A percentile compares a stretch with the other conserved stretches of the same genome.
Conservation (phyloP, 2,113 vertebrate genomes). For the Pterocles orientalis region DNA sequence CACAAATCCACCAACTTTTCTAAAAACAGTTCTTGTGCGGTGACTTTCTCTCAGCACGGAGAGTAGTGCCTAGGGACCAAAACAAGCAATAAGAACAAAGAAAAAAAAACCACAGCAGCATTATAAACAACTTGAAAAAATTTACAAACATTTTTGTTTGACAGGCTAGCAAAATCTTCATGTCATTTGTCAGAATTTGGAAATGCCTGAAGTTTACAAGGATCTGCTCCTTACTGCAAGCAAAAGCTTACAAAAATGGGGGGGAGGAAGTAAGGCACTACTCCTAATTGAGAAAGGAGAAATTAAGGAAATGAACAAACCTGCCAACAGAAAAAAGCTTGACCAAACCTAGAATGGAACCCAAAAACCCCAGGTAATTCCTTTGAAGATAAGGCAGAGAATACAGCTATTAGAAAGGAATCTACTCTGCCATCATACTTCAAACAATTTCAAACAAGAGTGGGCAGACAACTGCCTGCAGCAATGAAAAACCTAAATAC, state of each 20-base stretch:
- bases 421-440: neutral
- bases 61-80: conserved; percentile 82
- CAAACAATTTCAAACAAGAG: neutral
- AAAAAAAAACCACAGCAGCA: neutral
- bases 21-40: conserved; percentile 94
- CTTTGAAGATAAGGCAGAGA: neutral
- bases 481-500: neutral
- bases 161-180: neutral
- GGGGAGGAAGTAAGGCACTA: neutral
- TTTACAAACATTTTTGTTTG: neutral
- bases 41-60: conserved; percentile 92
- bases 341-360: neutral
- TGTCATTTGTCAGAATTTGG: neutral
- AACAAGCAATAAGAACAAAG: neutral
- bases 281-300: neutral
- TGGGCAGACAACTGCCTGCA: neutral
- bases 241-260: neutral
- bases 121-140: neutral
- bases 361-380: neutral
- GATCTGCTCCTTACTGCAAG: neutral
- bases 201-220: neutral
- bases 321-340: neutral
- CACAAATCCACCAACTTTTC: conserved; percentile 97
- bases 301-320: neutral
- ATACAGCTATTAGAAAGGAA: neutral